These are phyloP conservation scores for Bombus soroeensis DNA, from an alignment of 1,140 invertebrate genomes.

Conservation along the genomic window DNA sequence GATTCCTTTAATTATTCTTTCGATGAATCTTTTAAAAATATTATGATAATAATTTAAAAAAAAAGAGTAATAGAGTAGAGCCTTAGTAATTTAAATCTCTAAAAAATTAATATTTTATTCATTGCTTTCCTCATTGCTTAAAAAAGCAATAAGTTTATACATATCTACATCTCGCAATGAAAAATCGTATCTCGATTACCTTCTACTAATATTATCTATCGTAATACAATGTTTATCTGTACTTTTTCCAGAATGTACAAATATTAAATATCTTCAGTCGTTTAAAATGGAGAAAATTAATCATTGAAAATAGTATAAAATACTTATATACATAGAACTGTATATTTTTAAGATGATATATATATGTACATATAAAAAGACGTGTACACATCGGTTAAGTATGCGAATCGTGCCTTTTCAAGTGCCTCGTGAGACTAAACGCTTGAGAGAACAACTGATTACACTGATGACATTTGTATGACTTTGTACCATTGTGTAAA, in stretches of 20 bases:
- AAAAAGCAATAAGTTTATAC: background rate
- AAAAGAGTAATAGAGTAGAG: too few species aligned
- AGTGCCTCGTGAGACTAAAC: slow-evolving; percentile 81
- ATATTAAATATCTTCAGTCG: background rate
- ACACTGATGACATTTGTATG: slow-evolving; percentile 80
- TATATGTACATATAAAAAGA: background rate
- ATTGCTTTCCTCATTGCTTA: too few species aligned
- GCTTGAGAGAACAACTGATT: slow-evolving; percentile 80
- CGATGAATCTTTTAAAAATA: too few species aligned
- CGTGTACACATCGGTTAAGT: slow-evolving; percentile 21
- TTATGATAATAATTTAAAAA: too few species aligned
- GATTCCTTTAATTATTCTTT: too few species aligned
- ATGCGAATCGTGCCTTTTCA: slow-evolving; percentile 76
- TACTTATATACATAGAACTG: slow-evolving; percentile 16
- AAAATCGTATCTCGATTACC: background rate
- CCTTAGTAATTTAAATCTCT: too few species aligned
- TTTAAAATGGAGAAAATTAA: background rate
- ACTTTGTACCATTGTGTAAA: slow-evolving; percentile 77
- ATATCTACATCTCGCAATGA: background rate
- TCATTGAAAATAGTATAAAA: background rate
- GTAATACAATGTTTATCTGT: background rate
- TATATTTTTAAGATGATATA: background rate
- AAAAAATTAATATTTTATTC: too few species aligned
- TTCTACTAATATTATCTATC: background rate
- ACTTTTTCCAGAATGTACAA: background rate